Percentiles rank a stretch among this genome's conserved stretches.
These are phyloP conservation scores for Eurois occulta DNA, from an alignment of 2,888 invertebrate genomes.

Conservation along the genomic window DNA sequence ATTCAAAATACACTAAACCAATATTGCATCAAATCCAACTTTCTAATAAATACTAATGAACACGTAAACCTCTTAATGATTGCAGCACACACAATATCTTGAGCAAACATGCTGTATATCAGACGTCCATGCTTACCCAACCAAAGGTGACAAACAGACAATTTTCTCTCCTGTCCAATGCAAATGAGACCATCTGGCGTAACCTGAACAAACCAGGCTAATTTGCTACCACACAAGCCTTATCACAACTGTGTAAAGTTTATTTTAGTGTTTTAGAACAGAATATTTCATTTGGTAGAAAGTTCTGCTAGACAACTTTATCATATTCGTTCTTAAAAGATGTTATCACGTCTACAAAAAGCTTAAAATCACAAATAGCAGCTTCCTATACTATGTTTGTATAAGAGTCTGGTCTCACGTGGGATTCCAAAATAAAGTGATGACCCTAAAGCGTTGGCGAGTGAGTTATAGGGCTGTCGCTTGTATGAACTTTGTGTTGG, in stretches of 20 bases:
- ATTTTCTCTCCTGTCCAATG: conserved; percentile 83
- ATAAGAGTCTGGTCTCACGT: conserved; percentile 75
- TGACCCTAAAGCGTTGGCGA: conserved; percentile 79
- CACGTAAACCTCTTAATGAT: conserved; percentile 55
- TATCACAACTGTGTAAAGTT: conserved; percentile 48
- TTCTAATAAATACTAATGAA: conserved; percentile 15
- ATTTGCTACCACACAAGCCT: conserved; percentile 42
- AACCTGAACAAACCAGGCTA: conserved; percentile 59
- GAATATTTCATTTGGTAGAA: conserved; percentile 41
- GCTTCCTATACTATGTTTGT: conserved; percentile 40
- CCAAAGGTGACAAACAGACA: conserved; percentile 82
- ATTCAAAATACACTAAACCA: not conserved
- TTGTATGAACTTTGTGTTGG: conserved; percentile 67
- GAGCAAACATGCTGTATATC: conserved; percentile 56
- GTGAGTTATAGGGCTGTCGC: conserved; percentile 78
- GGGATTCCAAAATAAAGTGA: conserved; percentile 81
- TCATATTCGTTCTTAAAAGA: conserved; percentile 23
- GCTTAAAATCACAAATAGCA: conserved; percentile 36
- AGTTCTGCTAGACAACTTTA: conserved; percentile 38
- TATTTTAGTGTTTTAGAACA: conserved; percentile 27
- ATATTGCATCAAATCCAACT: conserved; percentile 10
- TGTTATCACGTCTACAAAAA: conserved; percentile 34
- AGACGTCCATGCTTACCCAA: conserved; percentile 69
- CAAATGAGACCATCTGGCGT: conserved; percentile 82
- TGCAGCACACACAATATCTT: conserved; percentile 54